Percentiles rank a stretch among this genome's conserved stretches.
Evolutionary conservation across 2,113 vertebrate species (phyloP).

Genomic region (Athene noctua): DNA sequence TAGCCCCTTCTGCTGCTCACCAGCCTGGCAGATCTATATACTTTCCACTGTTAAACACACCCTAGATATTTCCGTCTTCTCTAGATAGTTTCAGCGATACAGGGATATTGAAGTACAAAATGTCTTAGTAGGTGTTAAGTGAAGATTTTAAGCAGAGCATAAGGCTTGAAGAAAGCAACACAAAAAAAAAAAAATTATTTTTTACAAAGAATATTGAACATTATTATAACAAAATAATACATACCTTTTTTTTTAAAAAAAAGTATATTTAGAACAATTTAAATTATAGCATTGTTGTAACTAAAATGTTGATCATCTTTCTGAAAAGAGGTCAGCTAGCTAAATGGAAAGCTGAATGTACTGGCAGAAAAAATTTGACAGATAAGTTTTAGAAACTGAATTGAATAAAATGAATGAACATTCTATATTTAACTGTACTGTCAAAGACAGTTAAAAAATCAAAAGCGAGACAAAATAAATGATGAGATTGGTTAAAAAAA

Average conservation of each 20-base stretch:
- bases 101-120: background rate
- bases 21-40: background rate
- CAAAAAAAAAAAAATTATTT: background rate
- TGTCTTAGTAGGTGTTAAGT: background rate
- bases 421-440: background rate
- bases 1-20: background rate
- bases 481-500: background rate
- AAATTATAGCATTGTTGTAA: background rate
- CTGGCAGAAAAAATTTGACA: background rate
- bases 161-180: background rate
- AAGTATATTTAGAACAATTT: background rate
- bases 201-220: background rate
- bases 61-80: background rate
- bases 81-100: background rate
- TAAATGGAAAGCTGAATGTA: background rate
- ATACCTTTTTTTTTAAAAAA: accelerated
- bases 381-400: background rate
- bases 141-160: background rate
- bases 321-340: background rate
- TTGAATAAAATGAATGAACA: background rate
- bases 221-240: background rate
- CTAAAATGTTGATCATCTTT: background rate
- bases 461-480: background rate
- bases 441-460: background rate
- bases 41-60: background rate